Base-by-base conservation (phyloP, 2,888 invertebrate genomes). In the Eremobia ochroleuca region DNA sequence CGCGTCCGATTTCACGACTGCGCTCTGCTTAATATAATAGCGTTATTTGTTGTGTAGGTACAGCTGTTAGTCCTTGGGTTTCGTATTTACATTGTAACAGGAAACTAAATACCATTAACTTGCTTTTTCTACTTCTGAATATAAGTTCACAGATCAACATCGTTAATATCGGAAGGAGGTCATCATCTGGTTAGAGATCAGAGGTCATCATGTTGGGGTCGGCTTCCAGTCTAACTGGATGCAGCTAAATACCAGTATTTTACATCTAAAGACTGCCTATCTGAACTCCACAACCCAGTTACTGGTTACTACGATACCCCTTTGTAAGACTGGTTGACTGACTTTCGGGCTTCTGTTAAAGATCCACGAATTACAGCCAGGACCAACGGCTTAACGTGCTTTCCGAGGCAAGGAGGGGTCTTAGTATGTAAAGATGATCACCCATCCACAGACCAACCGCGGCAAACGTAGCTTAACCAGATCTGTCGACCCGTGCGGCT, bases 1-100 rank as follows among this genome's bases (percentile, higher is more conserved):
- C 34, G 21, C 0, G 4, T 69, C 55, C 11, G 28, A 58, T 66
- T 52, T 55, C 79, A 68, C n/a, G 79, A 67, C 55, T 55, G 2
- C 28, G 49, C 9, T 37, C 59, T 6, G 18, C 18, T 28, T 34
- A 59, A 25, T 61, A 37, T 25, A 76, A 49, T 76, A 49, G 25
- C 18, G 59, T 8, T 37, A 59, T 75, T 58, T 74, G 9, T 28
- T 18, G 9, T 64, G 34, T 62, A 25, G 4, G 34, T 62, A 25
- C 4, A 64, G 1, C 4, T 52, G 18, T 67, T 25, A 52, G 25
- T 73, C 18, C 13, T 73, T 8, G 11, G 2, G 31, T 55, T 40
- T 52, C 15, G 34, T 21, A 34, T 73, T 55, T n/a, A 37, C 37
- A 73, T 31, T 40, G 18, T 37, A n/a, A 37, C 21, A 21, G 21